Conservation (phyloP, 2,797 vertebrate genomes). For the Ctenosaura bakeri region DNA sequence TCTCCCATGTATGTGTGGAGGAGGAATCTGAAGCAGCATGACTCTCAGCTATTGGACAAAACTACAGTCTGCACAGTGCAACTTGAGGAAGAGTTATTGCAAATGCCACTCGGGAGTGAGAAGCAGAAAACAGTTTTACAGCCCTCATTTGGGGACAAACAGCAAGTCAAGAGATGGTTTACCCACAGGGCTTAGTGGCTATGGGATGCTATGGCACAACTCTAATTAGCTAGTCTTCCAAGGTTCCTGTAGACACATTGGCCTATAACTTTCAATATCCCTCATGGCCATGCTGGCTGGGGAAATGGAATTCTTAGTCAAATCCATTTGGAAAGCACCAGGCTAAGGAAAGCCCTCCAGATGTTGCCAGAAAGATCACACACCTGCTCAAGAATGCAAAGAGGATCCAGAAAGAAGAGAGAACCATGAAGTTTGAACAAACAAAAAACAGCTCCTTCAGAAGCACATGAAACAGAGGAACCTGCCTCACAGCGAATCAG, state of each 20-base stretch:
- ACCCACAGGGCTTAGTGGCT: neutral
- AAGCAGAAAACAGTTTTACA: neutral
- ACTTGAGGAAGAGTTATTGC: neutral
- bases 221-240: neutral
- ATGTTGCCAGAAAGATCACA: neutral
- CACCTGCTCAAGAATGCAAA: neutral
- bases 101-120: neutral
- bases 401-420: neutral
- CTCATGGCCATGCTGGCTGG: neutral
- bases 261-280: neutral
- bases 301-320: neutral
- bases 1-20: neutral
- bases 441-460: neutral
- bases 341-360: neutral
- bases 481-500: neutral
- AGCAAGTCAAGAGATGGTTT: neutral
- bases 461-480: neutral
- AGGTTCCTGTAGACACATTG: neutral
- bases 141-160: neutral
- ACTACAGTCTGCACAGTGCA: neutral
- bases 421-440: neutral
- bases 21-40: neutral
- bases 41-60: neutral
- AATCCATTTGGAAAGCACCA: neutral
- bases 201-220: neutral